A percentile compares a stretch with the other conserved stretches of the same genome.
phyloP scores from a whole-genome alignment of 2,113 vertebrate species.

The Ageneiosus marmoratus region DNA sequence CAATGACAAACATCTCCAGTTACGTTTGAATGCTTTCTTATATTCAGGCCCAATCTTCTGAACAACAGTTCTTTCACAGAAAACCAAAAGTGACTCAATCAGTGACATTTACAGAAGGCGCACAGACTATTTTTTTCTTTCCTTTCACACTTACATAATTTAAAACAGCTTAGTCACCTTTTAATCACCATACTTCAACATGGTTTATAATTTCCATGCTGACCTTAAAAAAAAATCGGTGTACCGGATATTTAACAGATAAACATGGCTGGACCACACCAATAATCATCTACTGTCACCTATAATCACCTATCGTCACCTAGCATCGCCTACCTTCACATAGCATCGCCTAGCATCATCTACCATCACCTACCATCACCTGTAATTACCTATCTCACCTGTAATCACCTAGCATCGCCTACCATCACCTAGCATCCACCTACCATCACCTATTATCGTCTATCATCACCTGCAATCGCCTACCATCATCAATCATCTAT shows the following conservation, averaged over 20 bases:
- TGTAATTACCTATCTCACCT: no score
- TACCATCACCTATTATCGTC: no score
- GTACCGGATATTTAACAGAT: neutral
- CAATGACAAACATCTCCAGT: neutral
- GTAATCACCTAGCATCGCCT: no score
- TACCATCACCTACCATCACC: no score
- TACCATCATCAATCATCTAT: neutral
- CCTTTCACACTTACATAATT: neutral
- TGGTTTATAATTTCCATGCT: neutral
- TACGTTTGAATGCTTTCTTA: neutral
- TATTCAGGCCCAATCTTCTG: neutral
- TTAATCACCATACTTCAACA: neutral
- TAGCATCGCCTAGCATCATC: no score
- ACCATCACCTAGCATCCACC: no score
- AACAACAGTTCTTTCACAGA: neutral
- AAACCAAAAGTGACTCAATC: slow-evolving; percentile 22
- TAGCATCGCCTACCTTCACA: no score
- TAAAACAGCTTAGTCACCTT: neutral
- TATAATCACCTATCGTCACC: no score
- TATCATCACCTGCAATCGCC: no score
- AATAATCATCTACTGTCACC: neutral
- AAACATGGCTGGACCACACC: slow-evolving; percentile 11
- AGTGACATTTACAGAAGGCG: slow-evolving; percentile 6
- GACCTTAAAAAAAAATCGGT: neutral
- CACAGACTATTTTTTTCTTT: neutral